Percentiles rank a stretch among this genome's conserved stretches.
Conservation (phyloP, 2,113 vertebrate genomes). For the Hepsetus odoe region DNA sequence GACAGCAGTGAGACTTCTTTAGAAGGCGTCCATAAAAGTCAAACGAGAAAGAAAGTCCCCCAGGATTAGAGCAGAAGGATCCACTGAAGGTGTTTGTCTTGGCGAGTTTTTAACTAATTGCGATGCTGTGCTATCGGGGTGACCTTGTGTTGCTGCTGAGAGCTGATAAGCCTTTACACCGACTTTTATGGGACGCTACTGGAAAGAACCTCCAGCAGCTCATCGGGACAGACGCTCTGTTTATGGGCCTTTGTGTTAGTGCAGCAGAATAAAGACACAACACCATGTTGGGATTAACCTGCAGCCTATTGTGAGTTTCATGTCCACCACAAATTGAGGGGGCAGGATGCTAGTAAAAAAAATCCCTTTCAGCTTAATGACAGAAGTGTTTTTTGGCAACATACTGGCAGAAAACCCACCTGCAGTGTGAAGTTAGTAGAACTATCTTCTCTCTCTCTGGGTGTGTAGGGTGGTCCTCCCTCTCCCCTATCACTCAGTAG, state of each 20-base stretch:
- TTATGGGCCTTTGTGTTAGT: neutral
- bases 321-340: too few species aligned
- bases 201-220: neutral
- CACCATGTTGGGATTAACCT: neutral
- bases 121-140: neutral
- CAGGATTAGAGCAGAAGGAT: too few species aligned
- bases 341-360: too few species aligned
- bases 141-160: conserved; percentile 1
- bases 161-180: neutral
- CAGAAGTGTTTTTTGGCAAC: neutral
- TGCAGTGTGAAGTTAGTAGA: conserved; percentile 41
- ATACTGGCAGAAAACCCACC: neutral
- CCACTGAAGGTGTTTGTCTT: neutral
- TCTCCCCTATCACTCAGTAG: too few species aligned
- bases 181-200: neutral
- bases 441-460: too few species aligned
- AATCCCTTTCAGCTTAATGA: too few species aligned
- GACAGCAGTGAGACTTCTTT: too few species aligned
- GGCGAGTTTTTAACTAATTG: neutral
- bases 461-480: too few species aligned
- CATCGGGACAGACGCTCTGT: neutral
- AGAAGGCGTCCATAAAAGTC: too few species aligned
- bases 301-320: neutral
- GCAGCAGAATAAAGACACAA: neutral
- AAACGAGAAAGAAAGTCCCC: too few species aligned